phyloP scores from a whole-genome alignment of 2,888 invertebrate genomes.

The Heliconius cydno region DNA sequence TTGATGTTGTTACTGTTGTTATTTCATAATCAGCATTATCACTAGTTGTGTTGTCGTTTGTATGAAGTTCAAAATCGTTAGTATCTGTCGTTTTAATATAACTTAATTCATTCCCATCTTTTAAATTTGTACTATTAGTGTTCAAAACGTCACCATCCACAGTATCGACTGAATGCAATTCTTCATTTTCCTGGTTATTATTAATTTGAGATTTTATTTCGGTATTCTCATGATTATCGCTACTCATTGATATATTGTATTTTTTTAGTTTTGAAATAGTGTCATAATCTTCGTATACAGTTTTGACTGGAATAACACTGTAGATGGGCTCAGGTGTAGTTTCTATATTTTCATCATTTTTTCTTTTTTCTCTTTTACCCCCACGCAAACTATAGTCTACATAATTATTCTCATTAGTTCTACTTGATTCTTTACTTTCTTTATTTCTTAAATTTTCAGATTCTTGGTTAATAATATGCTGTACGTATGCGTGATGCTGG shows the following conservation, averaged over 20 bases:
- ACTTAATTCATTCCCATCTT: background rate
- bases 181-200: slow-evolving; percentile 10
- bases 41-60: background rate
- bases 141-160: background rate
- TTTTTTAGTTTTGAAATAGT: background rate
- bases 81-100: slow-evolving; percentile 1
- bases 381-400: slow-evolving; percentile 50
- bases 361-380: slow-evolving; percentile 42
- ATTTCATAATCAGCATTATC: slow-evolving; percentile 26
- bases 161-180: background rate
- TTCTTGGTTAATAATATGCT: slow-evolving; percentile 64
- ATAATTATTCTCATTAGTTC: slow-evolving; percentile 37
- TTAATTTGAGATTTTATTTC: background rate
- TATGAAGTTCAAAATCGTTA: background rate
- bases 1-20: background rate
- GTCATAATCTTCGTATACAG: slow-evolving; percentile 42
- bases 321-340: slow-evolving; percentile 31
- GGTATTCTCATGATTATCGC: background rate
- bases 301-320: slow-evolving; percentile 49
- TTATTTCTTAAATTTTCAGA: slow-evolving; percentile 51
- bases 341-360: slow-evolving; percentile 38
- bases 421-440: slow-evolving; percentile 32
- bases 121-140: background rate
- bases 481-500: slow-evolving; percentile 60
- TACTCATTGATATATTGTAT: background rate